Conservation (phyloP, 2,888 invertebrate species). For the Brenthis ino region DNA sequence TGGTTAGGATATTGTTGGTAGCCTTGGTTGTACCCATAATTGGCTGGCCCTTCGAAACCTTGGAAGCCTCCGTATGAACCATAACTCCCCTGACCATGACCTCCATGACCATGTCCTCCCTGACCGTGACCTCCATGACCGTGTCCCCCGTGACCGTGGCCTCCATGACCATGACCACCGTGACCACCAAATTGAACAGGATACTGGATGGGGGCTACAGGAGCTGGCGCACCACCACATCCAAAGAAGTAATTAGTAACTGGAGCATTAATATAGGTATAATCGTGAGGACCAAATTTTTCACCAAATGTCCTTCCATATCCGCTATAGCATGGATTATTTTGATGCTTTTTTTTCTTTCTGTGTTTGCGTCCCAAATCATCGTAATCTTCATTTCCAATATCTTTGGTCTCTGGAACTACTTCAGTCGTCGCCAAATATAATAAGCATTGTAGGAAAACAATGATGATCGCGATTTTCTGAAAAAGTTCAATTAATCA, state of each 20-base stretch:
- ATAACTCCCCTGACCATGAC: constrained; percentile 29
- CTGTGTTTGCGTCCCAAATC: constrained; percentile 61
- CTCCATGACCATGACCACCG: constrained; percentile 44
- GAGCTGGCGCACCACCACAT: constrained; percentile 53
- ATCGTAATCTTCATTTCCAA: constrained; percentile 53
- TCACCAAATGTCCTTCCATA: constrained; percentile 58
- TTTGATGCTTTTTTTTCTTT: constrained; percentile 64
- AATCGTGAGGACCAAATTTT: constrained; percentile 59
- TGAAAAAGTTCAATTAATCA: constrained; percentile 42
- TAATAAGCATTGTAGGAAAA: constrained; percentile 52
- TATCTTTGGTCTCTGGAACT: constrained; percentile 53
- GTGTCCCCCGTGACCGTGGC: constrained; percentile 44
- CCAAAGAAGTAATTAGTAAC: constrained; percentile 72
- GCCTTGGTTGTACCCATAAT: constrained; percentile 37
- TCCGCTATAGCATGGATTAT: constrained; percentile 53
- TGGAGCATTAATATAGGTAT: constrained; percentile 69
- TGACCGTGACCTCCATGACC: constrained; percentile 45
- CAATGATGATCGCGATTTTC: constrained; percentile 50
- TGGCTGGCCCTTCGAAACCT: constrained; percentile 18
- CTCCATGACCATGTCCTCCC: constrained; percentile 39
- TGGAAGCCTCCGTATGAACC: constrained; percentile 8
- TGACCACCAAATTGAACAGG: constrained; percentile 41
- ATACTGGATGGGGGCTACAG: constrained; percentile 32
- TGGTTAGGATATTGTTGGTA: constrained; percentile 26
- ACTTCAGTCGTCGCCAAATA: constrained; percentile 50